Evolutionary conservation across 2,113 vertebrate genomes (phyloP), one percentile per base, ranked within the genome.

Genomic region (Lamprotornis superbus): DNA sequence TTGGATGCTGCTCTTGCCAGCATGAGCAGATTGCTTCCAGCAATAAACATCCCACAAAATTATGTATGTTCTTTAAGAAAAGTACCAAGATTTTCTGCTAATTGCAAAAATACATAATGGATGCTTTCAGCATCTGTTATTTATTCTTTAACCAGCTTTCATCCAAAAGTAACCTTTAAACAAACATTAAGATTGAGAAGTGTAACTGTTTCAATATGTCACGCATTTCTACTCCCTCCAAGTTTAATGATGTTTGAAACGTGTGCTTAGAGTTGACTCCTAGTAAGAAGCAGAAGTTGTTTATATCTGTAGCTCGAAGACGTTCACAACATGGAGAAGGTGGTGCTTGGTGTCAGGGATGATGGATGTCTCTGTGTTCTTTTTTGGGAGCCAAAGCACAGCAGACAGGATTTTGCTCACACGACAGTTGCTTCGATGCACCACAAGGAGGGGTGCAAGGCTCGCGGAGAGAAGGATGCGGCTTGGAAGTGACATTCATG

Each of bases 21-120:
- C 5, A 1, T 91, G 83, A 95, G 84, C 87, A 87, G 95, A 94
- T 96, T 84, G 90, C 91, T 97, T 94, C 96, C 90, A 97, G 95
- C 87, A 95, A 97, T 96, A 97, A 97, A 96, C 94, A 97, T 94
- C 95, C 96, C 97, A 97, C 97, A 98, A 96, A 97, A 97, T 94
- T 95, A 96, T 97, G 97, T 95, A 89, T 97, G 95, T 97, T 98
- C 97, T 95, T 98, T 97, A 98, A 96, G 97, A 98, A 96, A 97
- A 98, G 96, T 88, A 97, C 95, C 67, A 37, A 93, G 97, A 97
- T 97, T 98, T 98, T 97, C 92, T 95, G 94, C 97, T 98, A 98
- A 98, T 98, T 98, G 96, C 97, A 98, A 97, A 98, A 98, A 97
- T 96, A 97, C 97, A 98, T 98, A 97, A 98, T 97, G 95, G 95